Base-by-base conservation (phyloP, 2,888 invertebrate species). In the Lycaena phlaeas region DNA sequence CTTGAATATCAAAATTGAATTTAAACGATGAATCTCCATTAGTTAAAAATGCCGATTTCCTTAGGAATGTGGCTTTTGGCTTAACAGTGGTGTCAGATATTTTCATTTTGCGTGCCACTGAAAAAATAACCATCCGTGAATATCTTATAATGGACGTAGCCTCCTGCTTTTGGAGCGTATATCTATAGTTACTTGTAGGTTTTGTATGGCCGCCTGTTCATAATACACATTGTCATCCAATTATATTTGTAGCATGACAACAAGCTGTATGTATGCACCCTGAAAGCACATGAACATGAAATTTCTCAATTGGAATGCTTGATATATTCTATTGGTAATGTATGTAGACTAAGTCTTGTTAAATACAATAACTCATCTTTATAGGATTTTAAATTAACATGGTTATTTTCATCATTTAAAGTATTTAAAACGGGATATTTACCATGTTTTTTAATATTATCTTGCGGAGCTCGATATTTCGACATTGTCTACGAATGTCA, bases 51-150 rank as follows among this genome's bases (percentile, higher is more conserved):
- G 81, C 77, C 1, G 91, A 89, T 71, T 91, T 92, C 57, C 88
- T 89, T 9, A 92, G 61, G 73, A 91, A 93, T 50, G 87, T 78
- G 4, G 89, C 91, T 61, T 91, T 91, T 36, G 54, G 85, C 53
- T 76, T 73, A 42, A 77, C 78, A 10, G 84, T 68, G 39, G 59
- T 71, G 18, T 84, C 66, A 36, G 82, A 73, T 51, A 90, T 86
- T 66, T 87, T 87, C 49, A 90, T 86, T 68, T 86, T 86, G 53
- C 78, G 77, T 50, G 82, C 74, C 70, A 74, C 88, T 88, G 71
- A 51, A 86, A 85, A 58, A 43, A 43, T 54, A 34, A 34, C 22
- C 15, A 15, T 9, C 30, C 30, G n/a, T n/a, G n/a, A n/a, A n/a
- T 34, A 34, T 34, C 17, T 30, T 15, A 10, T n/a, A n/a, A 15